Evolutionary conservation across 2,888 invertebrate species (phyloP).

Genomic region (Agriopis marginaria): DNA sequence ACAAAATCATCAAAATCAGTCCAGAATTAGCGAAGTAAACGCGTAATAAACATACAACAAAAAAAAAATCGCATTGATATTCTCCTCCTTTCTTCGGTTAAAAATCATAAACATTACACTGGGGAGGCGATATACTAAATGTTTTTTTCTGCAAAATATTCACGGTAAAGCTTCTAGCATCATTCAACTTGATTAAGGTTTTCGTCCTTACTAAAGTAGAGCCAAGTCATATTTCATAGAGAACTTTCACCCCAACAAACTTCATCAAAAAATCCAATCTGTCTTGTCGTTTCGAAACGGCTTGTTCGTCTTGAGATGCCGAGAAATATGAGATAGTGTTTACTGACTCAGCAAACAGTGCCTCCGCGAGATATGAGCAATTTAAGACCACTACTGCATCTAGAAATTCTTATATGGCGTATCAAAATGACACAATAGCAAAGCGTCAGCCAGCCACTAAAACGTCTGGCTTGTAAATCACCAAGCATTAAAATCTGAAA

Average conservation of each 20-base stretch:
- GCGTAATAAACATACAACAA: too few species aligned
- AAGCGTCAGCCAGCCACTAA: not conserved
- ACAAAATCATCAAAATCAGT: too few species aligned
- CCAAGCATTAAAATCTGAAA: too few species aligned
- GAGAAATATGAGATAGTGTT: slow-evolving; percentile 8
- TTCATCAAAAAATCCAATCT: slow-evolving; percentile 32
- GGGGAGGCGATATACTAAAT: too few species aligned
- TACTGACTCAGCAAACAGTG: not conserved
- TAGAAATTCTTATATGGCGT: slow-evolving; percentile 3
- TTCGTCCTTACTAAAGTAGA: not conserved
- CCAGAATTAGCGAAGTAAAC: too few species aligned
- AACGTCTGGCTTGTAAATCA: too few species aligned
- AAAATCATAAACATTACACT: too few species aligned
- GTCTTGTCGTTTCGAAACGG: slow-evolving; percentile 4
- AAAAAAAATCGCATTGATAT: too few species aligned
- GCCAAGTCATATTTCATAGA: slow-evolving; percentile 11
- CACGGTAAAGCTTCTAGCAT: not conserved
- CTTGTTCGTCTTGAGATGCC: slow-evolving; percentile 2
- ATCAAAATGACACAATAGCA: not conserved
- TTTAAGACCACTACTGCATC: not conserved
- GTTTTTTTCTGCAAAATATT: not conserved
- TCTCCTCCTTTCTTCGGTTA: too few species aligned
- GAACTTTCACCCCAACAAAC: slow-evolving; percentile 9
- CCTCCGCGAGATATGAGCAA: not conserved
- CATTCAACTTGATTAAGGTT: slow-evolving; percentile 5